A percentile compares a stretch with the other conserved stretches of the same genome.
These are phyloP conservation scores for Rhea pennata DNA, from an alignment of 2,113 vertebrate genomes.

Conservation along the genomic window DNA sequence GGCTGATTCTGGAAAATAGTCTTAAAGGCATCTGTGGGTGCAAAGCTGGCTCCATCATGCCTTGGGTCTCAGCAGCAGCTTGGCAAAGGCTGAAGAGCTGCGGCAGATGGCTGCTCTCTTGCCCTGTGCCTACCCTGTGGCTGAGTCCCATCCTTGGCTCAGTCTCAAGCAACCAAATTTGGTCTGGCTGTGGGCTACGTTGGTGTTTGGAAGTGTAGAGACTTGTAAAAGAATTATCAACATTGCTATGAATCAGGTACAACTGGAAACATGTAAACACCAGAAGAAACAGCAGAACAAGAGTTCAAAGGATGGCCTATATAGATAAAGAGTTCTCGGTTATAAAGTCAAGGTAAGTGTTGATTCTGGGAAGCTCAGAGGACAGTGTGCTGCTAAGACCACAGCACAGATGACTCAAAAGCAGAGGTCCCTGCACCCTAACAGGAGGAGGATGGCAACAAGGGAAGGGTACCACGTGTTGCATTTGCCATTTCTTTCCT, in stretches of 20 bases:
- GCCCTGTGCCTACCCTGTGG: too few relatives aligned
- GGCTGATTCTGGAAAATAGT: neutral
- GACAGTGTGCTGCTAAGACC: neutral
- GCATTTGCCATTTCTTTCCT: neutral
- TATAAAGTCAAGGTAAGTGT: neutral
- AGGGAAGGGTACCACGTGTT: neutral
- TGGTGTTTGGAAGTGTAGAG: rapidly evolving
- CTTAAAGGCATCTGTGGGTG: rapidly evolving
- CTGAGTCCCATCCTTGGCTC: rapidly evolving
- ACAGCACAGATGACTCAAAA: rapidly evolving
- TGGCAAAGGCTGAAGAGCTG: neutral
- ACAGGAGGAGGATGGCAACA: neutral
- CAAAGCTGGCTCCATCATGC: neutral
- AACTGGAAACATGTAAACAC: neutral
- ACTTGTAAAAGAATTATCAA: neutral
- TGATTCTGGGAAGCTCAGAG: neutral
- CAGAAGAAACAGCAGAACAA: neutral
- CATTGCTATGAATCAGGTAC: rapidly evolving
- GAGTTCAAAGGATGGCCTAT: neutral
- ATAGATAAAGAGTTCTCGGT: neutral
- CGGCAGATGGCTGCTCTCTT: neutral
- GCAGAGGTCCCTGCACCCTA: neutral
- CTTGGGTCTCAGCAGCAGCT: neutral
- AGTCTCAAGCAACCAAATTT: neutral
- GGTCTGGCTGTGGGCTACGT: neutral